Conservation (phyloP, 2,797 vertebrate species). For the Percopsis omiscomaycus region DNA sequence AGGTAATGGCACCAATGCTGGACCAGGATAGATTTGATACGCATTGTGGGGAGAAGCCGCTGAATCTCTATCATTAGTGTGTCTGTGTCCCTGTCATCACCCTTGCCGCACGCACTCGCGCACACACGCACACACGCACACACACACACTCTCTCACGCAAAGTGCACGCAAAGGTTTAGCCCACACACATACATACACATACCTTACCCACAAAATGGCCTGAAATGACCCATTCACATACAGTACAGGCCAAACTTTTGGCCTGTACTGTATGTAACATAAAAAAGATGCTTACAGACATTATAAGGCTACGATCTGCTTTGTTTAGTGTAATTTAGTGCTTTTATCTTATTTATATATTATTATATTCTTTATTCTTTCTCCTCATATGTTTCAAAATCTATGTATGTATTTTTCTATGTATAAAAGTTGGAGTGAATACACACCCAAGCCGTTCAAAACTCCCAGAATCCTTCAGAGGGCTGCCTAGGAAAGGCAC, state of each 20-base stretch:
- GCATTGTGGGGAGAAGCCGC: slow-evolving; percentile 57
- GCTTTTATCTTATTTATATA: no score
- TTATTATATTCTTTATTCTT: no score
- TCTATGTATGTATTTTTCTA: neutral
- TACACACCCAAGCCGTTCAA: slow-evolving; percentile 12
- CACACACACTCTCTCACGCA: slow-evolving; percentile 34
- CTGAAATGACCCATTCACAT: slow-evolving; percentile 29
- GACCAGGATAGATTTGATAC: slow-evolving; percentile 53
- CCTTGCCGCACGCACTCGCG: neutral
- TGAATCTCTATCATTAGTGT: slow-evolving; percentile 62
- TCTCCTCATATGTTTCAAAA: no score
- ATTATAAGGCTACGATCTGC: no score
- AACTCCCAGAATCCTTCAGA: neutral
- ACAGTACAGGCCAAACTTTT: no score
- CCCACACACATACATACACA: slow-evolving; percentile 51
- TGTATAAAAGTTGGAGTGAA: neutral
- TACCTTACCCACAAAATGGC: slow-evolving; percentile 32
- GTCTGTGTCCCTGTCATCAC: slow-evolving; percentile 58
- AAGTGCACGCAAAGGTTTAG: slow-evolving; percentile 31
- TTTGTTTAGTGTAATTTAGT: no score
- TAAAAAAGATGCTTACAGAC: no score
- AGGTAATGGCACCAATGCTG: slow-evolving; percentile 54
- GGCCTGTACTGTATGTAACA: no score
- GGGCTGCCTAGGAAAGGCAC: neutral
- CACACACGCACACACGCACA: neutral